Conservation (phyloP, 2,113 vertebrate species). For the Microcebus lehilahytsara region DNA sequence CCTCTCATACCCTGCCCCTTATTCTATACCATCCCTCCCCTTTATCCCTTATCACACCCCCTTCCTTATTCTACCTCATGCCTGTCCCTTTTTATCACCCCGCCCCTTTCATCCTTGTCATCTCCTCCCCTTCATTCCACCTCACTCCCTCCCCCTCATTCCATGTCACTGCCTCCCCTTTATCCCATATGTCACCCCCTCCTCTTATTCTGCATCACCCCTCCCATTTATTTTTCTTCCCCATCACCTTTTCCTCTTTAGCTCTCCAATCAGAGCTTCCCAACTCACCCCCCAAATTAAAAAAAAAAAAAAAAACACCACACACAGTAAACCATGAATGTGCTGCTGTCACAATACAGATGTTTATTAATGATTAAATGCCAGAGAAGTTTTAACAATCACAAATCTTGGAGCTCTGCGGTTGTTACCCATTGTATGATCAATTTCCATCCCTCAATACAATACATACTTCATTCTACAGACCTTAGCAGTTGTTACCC, state of each 20-base stretch:
- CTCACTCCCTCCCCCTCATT: background rate
- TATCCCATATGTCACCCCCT: background rate
- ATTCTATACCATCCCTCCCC: background rate
- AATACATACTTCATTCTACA: conserved; percentile 57
- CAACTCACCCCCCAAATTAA: background rate
- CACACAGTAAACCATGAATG: conserved; percentile 49
- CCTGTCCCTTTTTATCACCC: background rate
- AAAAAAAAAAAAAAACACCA: background rate
- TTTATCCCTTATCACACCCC: background rate
- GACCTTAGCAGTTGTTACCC: conserved; percentile 63
- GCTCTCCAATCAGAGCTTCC: background rate
- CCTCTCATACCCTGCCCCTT: background rate
- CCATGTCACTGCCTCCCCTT: too few relatives aligned
- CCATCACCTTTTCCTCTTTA: background rate
- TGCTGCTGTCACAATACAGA: conserved; percentile 72
- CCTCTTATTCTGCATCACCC: background rate
- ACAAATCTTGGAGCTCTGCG: conserved; percentile 73
- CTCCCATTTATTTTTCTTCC: background rate
- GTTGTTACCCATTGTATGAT: conserved; percentile 65
- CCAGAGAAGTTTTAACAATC: conserved; percentile 77
- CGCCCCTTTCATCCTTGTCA: background rate
- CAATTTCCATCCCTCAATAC: conserved; percentile 73
- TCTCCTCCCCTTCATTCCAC: background rate
- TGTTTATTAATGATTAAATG: conserved; percentile 77
- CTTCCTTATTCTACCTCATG: background rate